Conservation (phyloP, 2,888 invertebrate species). For the Lissocephala sabroskyi region DNA sequence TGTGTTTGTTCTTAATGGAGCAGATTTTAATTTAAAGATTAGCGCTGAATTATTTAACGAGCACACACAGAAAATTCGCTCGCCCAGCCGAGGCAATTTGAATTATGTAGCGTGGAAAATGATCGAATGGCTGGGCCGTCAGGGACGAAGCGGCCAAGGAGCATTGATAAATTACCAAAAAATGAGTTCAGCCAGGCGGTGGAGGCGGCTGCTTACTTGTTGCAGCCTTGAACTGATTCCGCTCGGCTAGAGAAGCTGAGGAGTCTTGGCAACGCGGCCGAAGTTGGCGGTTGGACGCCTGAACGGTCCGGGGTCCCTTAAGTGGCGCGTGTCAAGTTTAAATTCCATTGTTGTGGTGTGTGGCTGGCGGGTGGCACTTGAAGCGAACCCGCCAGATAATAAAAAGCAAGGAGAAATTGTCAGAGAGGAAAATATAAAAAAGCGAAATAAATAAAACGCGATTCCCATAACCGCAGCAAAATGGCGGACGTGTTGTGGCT, state of each 20-base stretch:
- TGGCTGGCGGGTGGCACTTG: too few relatives aligned
- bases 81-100: conserved; percentile 35
- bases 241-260: too few relatives aligned
- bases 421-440: too few relatives aligned
- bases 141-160: background rate
- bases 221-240: conserved; percentile 22
- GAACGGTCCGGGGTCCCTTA: too few relatives aligned
- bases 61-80: conserved; percentile 6
- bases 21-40: conserved; percentile 66
- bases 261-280: too few relatives aligned
- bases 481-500: conserved; percentile 5
- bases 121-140: conserved; percentile 10
- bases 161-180: conserved; percentile 47
- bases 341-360: too few relatives aligned
- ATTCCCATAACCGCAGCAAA: conserved; percentile 2
- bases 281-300: too few relatives aligned
- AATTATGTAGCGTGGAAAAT: conserved; percentile 53
- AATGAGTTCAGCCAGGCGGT: conserved; percentile 1
- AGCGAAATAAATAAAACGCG: too few relatives aligned
- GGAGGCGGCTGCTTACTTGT: conserved; percentile 31
- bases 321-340: too few relatives aligned
- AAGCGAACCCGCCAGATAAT: too few relatives aligned
- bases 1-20: conserved; percentile 41
- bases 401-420: too few relatives aligned
- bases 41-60: conserved; percentile 56